phyloP scores from a whole-genome alignment of 2,888 invertebrate species.

The Tetragnatha montana region DNA sequence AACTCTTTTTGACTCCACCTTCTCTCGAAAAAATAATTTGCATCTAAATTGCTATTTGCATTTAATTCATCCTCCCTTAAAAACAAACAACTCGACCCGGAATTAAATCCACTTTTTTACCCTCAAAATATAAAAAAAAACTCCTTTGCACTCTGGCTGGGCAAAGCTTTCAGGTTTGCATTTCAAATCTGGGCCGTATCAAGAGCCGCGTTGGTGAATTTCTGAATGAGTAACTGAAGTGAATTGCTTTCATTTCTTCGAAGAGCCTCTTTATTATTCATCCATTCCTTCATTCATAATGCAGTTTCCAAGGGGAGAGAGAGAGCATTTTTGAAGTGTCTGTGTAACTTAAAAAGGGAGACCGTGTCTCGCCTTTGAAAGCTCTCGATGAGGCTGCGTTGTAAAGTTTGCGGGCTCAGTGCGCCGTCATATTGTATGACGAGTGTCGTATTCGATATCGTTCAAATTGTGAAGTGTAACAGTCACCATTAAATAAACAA shows the following conservation, averaged over 20 bases:
- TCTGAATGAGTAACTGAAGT: not conserved
- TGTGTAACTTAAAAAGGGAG: not conserved
- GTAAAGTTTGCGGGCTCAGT: too few relatives aligned
- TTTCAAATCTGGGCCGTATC: not conserved
- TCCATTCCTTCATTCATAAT: not conserved
- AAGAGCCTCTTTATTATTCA: not conserved
- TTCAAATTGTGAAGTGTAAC: too few relatives aligned
- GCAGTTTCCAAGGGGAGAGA: not conserved
- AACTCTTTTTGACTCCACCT: not conserved
- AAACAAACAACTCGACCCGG: not conserved
- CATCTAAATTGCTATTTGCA: not conserved
- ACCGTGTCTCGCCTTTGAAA: not conserved
- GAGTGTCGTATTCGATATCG: too few relatives aligned
- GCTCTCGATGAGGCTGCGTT: not conserved
- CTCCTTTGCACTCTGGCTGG: not conserved
- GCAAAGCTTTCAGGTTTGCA: not conserved
- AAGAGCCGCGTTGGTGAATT: not conserved
- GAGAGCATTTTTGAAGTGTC: not conserved
- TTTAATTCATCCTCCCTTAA: not conserved
- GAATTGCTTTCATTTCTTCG: not conserved
- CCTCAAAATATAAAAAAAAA: not conserved
- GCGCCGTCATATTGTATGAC: too few relatives aligned
- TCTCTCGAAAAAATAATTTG: not conserved
- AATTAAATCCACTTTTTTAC: not conserved
- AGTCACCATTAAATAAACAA: too few relatives aligned